phyloP scores from a whole-genome alignment of 2,113 vertebrate species.

The Machaerirhynchus nigripectus region DNA sequence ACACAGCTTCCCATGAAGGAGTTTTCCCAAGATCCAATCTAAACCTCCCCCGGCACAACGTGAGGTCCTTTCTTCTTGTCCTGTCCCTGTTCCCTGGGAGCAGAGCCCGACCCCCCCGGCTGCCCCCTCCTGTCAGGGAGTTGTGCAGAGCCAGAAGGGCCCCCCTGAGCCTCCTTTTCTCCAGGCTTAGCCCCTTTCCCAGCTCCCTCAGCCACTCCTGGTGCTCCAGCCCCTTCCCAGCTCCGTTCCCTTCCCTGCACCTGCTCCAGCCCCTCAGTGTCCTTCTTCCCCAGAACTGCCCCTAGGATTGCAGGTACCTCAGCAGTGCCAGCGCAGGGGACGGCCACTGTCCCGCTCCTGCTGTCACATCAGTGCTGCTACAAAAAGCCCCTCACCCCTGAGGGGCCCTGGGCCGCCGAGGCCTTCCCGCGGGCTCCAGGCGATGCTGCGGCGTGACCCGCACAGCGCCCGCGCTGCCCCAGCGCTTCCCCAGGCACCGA shows the following conservation, averaged over 20 bases:
- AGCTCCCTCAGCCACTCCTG: not conserved
- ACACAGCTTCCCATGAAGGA: accelerated
- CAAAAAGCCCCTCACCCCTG: not conserved
- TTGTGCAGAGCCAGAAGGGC: not conserved
- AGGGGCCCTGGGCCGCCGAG: not conserved
- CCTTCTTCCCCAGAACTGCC: too few species aligned
- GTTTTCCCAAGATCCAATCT: not conserved
- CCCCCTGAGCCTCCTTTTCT: not conserved
- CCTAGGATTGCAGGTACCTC: accelerated
- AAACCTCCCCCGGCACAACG: accelerated
- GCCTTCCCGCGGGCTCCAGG: too few species aligned
- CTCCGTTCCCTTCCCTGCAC: not conserved
- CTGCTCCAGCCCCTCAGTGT: accelerated
- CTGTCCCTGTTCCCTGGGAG: not conserved
- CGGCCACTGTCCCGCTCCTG: not conserved
- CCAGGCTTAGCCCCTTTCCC: not conserved
- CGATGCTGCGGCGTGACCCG: not conserved
- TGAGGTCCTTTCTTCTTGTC: accelerated
- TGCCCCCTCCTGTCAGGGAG: not conserved
- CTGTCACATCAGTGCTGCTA: not conserved
- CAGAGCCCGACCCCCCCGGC: accelerated
- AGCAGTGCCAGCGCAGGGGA: not conserved
- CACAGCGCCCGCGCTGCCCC: not conserved
- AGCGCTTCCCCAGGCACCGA: too few species aligned
- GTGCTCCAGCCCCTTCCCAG: not conserved